Evolutionary conservation across 2,888 invertebrate genomes (phyloP), one percentile per base, ranked within the genome.

Genomic region (Idaea biselata): DNA sequence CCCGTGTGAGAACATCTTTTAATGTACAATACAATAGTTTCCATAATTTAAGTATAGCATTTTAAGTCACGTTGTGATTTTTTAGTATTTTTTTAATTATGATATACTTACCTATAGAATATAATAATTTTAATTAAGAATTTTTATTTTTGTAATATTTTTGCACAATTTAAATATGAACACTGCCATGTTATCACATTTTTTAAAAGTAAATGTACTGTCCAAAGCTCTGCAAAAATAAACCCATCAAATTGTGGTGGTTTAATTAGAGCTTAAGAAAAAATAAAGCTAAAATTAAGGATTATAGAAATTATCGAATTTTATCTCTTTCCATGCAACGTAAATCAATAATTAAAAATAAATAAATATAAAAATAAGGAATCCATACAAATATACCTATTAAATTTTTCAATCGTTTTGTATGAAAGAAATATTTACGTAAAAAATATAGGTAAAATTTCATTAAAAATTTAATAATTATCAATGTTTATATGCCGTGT

Each of bases 1-100:
- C 17, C 59, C 63, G 61, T 66, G 65, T 66, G 63, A 58, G 14
- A 44, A 44, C 44, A 2, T 44, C 14, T 7, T n/a, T n/a, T 3
- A 44, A 14, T 44, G 44, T 44, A 44, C 44, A 68, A 60, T 59
- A 63, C 32, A 25, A 61, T 57, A 44, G 65, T 62, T 70, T 66
- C 44, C 8, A 14, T 67, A 75, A 69, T 72, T 75, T 76, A 78
- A 75, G 73, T 72, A 77, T 78, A 79, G 76, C 73, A 65, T 59
- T 66, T 68, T 88, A 87, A 86, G 86, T 87, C 89, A 87, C 88
- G 71, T 71, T 91, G 90, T 91, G 91, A 90, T 90, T 88, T 83
- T 78, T 83, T 79, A 80, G 80, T 82, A 83, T 83, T 80, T 77
- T n/a, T 73, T 78, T 73, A 78, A 75, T 75, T 77, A 68, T 60